phyloP scores from a whole-genome alignment of 2,797 vertebrate genomes.

The Otolemur crassicaudatus region DNA sequence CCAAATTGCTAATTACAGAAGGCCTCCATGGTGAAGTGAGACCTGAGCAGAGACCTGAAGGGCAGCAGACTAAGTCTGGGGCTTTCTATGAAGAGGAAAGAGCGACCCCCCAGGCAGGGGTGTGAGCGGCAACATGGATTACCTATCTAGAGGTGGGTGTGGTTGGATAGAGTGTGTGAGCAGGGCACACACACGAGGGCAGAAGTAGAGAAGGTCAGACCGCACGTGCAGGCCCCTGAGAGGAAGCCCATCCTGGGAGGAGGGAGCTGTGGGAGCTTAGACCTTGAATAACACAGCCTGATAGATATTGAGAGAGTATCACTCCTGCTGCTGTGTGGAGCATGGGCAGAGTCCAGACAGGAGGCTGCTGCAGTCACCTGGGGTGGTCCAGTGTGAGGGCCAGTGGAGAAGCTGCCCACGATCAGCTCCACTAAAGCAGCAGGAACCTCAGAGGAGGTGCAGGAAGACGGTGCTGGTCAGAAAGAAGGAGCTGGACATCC shows the following conservation, averaged over 20 bases:
- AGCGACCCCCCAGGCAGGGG: not conserved
- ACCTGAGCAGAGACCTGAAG: not conserved
- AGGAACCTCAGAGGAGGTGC: not conserved
- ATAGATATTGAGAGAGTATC: not conserved
- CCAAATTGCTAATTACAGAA: not conserved
- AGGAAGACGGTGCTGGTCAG: not conserved
- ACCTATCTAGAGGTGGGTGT: not conserved
- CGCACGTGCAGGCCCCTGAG: rapidly evolving
- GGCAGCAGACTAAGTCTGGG: not conserved
- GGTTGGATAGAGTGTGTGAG: rapidly evolving
- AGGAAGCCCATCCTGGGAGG: not conserved
- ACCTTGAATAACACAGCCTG: not conserved
- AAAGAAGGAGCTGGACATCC: rapidly evolving
- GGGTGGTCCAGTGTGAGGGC: not conserved
- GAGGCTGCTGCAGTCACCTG: not conserved
- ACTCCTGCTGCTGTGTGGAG: not conserved
- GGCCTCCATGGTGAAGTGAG: not conserved
- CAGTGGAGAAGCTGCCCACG: not conserved
- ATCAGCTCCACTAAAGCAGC: too few relatives aligned
- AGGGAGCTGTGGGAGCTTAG: not conserved
- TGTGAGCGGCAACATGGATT: not conserved
- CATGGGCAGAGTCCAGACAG: not conserved
- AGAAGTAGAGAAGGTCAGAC: not conserved
- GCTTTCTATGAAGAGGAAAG: not conserved
- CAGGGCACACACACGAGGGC: not conserved